Percentiles rank a stretch among this genome's conserved stretches.
phyloP scores from a whole-genome alignment of 2,113 vertebrate genomes.

The Leucoraja erinaceus region DNA sequence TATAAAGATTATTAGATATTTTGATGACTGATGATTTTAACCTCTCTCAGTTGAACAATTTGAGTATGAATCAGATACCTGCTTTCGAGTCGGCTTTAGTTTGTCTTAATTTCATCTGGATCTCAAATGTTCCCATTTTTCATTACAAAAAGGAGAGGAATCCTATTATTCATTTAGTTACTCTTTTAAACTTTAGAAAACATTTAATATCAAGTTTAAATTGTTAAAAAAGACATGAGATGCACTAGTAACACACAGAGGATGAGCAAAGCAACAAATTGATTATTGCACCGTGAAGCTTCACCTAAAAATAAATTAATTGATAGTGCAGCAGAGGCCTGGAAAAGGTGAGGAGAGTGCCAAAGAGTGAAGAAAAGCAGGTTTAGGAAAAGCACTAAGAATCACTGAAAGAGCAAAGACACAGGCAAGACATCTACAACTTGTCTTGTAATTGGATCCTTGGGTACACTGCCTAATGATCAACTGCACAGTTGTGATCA shows the following conservation, averaged over 20 bases:
- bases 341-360: not conserved
- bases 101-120: not conserved
- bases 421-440: slow-evolving; percentile 21
- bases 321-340: not conserved
- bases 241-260: not conserved
- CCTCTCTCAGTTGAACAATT: not conserved
- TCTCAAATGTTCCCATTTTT: not conserved
- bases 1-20: not conserved
- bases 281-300: not conserved
- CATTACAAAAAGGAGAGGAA: not conserved
- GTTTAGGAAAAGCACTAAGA: not conserved
- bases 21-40: not conserved
- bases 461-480: not conserved
- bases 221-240: not conserved
- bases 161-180: not conserved
- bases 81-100: not conserved
- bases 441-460: slow-evolving; percentile 6
- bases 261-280: slow-evolving; percentile 6
- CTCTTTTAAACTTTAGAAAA: not conserved
- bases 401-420: slow-evolving; percentile 19
- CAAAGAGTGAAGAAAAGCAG: not conserved
- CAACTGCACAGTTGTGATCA: slow-evolving; percentile 2
- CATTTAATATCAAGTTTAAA: not conserved
- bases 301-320: not conserved
- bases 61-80: not conserved